Conservation (phyloP, 1,140 invertebrate species). For the Drosophila kepulauana region DNA sequence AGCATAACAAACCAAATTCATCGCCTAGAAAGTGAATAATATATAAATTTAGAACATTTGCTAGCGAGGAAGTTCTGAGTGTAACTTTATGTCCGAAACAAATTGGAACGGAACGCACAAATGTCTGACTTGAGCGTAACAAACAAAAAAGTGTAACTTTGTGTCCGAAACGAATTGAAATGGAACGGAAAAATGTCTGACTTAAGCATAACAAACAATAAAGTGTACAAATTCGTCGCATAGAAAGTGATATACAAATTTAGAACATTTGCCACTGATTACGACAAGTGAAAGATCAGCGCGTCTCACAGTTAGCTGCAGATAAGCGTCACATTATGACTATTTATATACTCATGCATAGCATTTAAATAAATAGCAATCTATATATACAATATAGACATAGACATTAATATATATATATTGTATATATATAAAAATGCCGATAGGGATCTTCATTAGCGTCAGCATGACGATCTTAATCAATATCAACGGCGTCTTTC, state of each 20-base stretch:
- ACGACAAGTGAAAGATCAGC: constrained; percentile 44
- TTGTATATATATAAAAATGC: constrained; percentile 35
- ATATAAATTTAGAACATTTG: no score
- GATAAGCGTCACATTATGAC: constrained; percentile 51
- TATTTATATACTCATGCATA: constrained; percentile 18
- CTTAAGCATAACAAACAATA: not conserved
- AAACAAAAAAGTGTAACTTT: no score
- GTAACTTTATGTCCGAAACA: not conserved
- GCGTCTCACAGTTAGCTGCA: constrained; percentile 25
- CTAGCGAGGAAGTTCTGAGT: no score
- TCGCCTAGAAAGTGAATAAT: no score
- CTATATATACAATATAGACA: constrained; percentile 23
- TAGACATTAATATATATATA: constrained; percentile 2
- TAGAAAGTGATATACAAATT: constrained; percentile 25
- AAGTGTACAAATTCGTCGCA: constrained; percentile 1
- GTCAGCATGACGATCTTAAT: constrained; percentile 64
- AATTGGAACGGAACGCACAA: not conserved
- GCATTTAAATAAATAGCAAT: constrained; percentile 4
- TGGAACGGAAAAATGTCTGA: not conserved
- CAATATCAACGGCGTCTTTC: constrained; percentile 63
- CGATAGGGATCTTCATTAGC: constrained; percentile 66
- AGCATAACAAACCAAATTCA: no score
- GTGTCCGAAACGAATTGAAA: not conserved
- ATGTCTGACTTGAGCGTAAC: no score
- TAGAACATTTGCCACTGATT: constrained; percentile 29